Conservation (phyloP, 2,888 invertebrate genomes). For the Apomyelois bistriatella region DNA sequence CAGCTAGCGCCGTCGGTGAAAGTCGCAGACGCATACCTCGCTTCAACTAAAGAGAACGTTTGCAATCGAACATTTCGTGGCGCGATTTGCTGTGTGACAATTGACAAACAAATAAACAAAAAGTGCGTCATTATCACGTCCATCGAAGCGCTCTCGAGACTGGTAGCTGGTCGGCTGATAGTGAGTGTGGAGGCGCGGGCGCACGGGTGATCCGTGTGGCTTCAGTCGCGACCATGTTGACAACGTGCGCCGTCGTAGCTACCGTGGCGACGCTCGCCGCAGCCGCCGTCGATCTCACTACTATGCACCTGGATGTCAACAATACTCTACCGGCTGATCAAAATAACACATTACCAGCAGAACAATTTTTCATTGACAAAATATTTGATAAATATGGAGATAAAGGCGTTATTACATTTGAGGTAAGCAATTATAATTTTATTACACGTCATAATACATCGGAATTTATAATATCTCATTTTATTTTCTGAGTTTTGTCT, state of each 20-base stretch:
- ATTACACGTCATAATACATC: constrained; percentile 8
- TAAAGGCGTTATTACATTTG: constrained; percentile 77
- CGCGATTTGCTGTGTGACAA: constrained; percentile 45
- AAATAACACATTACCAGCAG: constrained; percentile 35
- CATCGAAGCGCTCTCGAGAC: constrained; percentile 42
- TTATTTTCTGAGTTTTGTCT: background rate
- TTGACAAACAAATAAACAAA: constrained; percentile 64
- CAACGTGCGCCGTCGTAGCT: constrained; percentile 52
- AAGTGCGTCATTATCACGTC: constrained; percentile 48
- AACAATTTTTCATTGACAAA: constrained; percentile 72
- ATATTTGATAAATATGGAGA: constrained; percentile 80
- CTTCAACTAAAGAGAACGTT: constrained; percentile 57
- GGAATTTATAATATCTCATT: background rate
- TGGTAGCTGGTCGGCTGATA: constrained; percentile 46
- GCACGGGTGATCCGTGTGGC: constrained; percentile 32
- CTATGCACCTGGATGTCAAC: constrained; percentile 33
- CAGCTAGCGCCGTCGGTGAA: constrained; percentile 61
- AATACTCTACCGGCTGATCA: constrained; percentile 59
- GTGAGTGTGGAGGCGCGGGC: constrained; percentile 51
- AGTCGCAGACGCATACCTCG: constrained; percentile 68
- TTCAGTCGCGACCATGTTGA: constrained; percentile 63
- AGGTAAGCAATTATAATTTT: constrained; percentile 52
- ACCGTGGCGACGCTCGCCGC: constrained; percentile 43
- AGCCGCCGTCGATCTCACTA: constrained; percentile 28
- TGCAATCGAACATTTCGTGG: constrained; percentile 30